Conservation (phyloP, 1,140 invertebrate genomes). For the Drosophila grimshawi region DNA sequence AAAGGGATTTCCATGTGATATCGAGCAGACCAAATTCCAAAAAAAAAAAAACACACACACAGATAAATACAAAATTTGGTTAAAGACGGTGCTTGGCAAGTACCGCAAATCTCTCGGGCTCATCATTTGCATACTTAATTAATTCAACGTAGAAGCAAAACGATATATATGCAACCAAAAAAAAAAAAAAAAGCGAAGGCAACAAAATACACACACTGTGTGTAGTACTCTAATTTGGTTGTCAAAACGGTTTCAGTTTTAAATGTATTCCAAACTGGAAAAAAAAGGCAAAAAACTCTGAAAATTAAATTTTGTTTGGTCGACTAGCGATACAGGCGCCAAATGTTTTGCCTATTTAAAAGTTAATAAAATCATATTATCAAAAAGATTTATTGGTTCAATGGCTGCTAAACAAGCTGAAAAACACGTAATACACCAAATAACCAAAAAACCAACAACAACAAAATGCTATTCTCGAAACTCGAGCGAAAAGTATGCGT, state of each 20-base stretch:
- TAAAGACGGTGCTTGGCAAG: conserved; percentile 71
- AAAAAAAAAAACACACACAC: conserved; percentile 1
- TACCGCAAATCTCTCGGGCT: conserved; percentile 69
- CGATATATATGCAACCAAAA: conserved; percentile 63
- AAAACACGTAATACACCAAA: conserved; percentile 61
- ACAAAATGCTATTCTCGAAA: conserved; percentile 33
- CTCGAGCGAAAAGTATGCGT: conserved; percentile 60
- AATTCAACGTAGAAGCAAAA: conserved; percentile 56
- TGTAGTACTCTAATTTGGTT: conserved; percentile 79
- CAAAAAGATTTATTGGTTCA: conserved; percentile 78
- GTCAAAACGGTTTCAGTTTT: conserved; percentile 74
- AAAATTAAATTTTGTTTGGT: conserved; percentile 34
- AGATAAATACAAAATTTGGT: conserved; percentile 31
- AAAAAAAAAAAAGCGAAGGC: conserved; percentile 19
- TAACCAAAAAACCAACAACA: conserved; percentile 26
- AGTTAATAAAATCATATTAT: conserved; percentile 82
- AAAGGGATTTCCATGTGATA: conserved; percentile 66
- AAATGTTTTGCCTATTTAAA: conserved; percentile 81
- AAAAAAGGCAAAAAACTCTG: background rate
- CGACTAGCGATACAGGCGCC: conserved; percentile 57
- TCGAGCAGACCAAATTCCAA: conserved; percentile 63
- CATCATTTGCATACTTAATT: conserved; percentile 75
- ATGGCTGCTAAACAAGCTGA: conserved; percentile 41
- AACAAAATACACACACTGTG: conserved; percentile 57
- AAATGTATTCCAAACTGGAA: conserved; percentile 41